Base-by-base conservation (phyloP, 2,113 vertebrate species). In the Hydrolagus affinis region DNA sequence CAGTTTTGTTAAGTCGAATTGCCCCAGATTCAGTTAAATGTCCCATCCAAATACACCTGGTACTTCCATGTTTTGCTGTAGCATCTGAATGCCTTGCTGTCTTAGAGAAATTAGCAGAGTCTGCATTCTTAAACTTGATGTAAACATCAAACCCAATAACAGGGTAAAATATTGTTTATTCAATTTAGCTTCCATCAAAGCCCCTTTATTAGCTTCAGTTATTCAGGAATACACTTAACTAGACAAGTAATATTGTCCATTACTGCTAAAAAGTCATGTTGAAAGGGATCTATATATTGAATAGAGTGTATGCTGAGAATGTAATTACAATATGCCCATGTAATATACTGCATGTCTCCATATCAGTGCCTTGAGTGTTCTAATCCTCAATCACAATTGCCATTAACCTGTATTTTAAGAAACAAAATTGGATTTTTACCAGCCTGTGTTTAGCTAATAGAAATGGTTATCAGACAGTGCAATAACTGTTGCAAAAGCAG, bases 331-430 rank as follows among this genome's bases (percentile, higher is more conserved):
- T n/a, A n/a, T 59, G 19, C 59, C 17, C 8, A n/a, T 59, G 19
- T 77, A 77, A 59, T 77, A 21, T 11, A 59, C 8, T 23, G 59
- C 59, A 6, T 77, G 17, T 4, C 21, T 59, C n/a, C 2, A 3
- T 59, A 19, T 77, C 44, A 77, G 1, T 77, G 8, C 56, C 56
- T 11, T 15, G 17, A 15, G 71, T 73, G 11, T 8, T 11, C 28
- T 30, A 30, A 73, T 30, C 21, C 72, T 23, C 25, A 11, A 57
- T 2, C 15, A 77, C 44, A 11, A 1, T 44, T 76, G 28, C 21
- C n/a, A 77, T 77, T 77, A 59, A 11, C 21, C 21, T 77, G 9
- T 77, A 59, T 23, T 60, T 60, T 77, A 76, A 71, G 68, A 70
- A 76, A 10, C 25, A 77, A n/a, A 14, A n/a, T n/a, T n/a, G n/a